These are phyloP conservation scores for Bathynomus jamesi DNA, from an alignment of 1,140 invertebrate genomes.

Conservation along the genomic window DNA sequence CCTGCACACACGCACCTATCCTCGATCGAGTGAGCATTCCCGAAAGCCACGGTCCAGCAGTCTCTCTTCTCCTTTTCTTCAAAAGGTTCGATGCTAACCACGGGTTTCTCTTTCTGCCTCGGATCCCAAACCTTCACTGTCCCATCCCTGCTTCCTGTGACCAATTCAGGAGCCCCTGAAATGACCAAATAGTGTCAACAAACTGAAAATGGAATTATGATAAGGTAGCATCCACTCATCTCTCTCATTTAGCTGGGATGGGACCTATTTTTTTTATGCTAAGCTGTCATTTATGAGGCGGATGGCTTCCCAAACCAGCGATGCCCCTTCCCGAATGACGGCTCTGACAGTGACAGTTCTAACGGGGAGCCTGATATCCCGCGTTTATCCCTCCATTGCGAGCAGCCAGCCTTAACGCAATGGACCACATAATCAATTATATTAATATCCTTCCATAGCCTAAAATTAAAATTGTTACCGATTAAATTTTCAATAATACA, in stretches of 20 bases:
- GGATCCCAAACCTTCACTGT: constrained; percentile 93
- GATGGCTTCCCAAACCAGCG: too few relatives aligned
- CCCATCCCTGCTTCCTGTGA: constrained; percentile 86
- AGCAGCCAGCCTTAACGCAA: too few relatives aligned
- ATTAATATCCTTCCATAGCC: too few relatives aligned
- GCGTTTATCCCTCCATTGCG: too few relatives aligned
- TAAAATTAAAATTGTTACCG: too few relatives aligned
- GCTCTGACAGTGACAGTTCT: too few relatives aligned
- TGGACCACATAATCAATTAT: too few relatives aligned
- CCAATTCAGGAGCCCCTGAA: constrained; percentile 81
- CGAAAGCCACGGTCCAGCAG: constrained; percentile 81
- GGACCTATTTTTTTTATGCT: background rate
- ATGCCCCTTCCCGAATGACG: too few relatives aligned
- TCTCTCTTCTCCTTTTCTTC: constrained; percentile 55
- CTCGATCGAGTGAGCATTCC: constrained; percentile 72
- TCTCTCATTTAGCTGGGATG: background rate
- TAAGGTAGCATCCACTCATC: too few relatives aligned
- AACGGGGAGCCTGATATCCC: too few relatives aligned
- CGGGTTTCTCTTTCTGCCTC: constrained; percentile 69
- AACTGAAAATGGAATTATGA: too few relatives aligned
- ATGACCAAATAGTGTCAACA: background rate
- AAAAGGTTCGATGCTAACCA: constrained; percentile 72
- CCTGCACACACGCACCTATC: constrained; percentile 80
- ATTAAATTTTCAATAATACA: too few relatives aligned
- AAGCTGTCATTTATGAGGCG: background rate